Conservation (phyloP, 2,888 invertebrate species). For the Drosophila subquinaria region DNA sequence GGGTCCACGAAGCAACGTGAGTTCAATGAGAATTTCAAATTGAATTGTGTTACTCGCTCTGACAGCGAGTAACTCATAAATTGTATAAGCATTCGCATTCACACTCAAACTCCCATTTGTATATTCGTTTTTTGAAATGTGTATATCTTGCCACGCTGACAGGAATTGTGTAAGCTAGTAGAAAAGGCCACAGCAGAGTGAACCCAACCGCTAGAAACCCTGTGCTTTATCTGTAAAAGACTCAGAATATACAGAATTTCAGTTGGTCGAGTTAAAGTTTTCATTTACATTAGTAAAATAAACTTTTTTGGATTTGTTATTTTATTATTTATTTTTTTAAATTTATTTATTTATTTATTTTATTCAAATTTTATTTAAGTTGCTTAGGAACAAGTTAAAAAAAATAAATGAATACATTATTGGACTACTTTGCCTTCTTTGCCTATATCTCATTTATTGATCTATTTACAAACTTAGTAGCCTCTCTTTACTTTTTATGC, state of each 20-base stretch:
- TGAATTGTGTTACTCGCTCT: conserved; percentile 32
- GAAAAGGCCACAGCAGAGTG: background rate
- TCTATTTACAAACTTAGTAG: background rate
- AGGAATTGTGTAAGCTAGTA: conserved; percentile 40
- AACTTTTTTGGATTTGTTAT: no score
- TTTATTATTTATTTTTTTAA: no score
- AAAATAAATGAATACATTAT: no score
- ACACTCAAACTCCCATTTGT: conserved; percentile 7
- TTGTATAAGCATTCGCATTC: conserved; percentile 39
- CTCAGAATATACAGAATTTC: no score
- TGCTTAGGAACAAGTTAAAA: no score
- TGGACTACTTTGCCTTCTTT: no score
- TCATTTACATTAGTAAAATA: no score
- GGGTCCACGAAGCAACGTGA: conserved; percentile 10
- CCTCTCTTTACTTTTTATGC: background rate
- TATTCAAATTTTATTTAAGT: no score
- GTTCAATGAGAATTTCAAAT: conserved; percentile 38
- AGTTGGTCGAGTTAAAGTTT: no score
- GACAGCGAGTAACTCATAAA: conserved; percentile 32
- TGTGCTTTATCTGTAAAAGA: background rate
- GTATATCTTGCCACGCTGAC: conserved; percentile 5
- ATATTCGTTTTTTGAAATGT: background rate
- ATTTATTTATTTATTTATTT: no score
- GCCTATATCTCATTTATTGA: no score
- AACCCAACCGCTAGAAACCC: background rate